Conservation (phyloP, 2,797 vertebrate species). For the Sebastes jordani region DNA sequence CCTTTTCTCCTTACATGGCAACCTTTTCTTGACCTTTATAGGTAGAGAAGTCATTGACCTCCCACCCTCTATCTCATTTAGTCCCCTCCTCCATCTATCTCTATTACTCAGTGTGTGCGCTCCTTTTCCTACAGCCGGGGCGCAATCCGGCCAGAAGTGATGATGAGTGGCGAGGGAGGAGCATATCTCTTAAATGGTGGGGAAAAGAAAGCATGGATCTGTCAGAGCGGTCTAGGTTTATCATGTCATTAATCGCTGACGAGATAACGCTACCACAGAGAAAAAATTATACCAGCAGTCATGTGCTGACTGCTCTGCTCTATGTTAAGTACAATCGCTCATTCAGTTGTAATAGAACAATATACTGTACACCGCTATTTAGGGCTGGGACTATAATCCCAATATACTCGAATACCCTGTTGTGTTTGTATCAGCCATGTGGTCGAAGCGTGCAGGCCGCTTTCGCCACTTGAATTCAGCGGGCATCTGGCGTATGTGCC, state of each 20-base stretch:
- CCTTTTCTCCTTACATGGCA: constrained; percentile 26
- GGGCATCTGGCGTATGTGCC: background rate
- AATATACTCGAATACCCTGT: too few relatives aligned
- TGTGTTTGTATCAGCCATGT: too few relatives aligned
- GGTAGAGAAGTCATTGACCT: constrained; percentile 32
- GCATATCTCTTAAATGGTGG: background rate
- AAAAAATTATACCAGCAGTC: background rate
- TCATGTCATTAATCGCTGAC: background rate
- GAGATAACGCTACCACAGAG: background rate
- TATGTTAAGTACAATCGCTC: background rate
- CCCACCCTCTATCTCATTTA: constrained; percentile 9
- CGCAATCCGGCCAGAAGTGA: background rate
- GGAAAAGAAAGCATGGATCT: background rate
- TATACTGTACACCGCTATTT: background rate
- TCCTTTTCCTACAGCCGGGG: background rate
- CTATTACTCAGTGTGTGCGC: constrained; percentile 11
- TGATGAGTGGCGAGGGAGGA: background rate
- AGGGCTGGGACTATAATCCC: too few relatives aligned
- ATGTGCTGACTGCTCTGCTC: background rate
- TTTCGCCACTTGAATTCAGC: background rate
- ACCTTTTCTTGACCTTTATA: constrained; percentile 58
- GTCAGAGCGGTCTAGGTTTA: background rate
- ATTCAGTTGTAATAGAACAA: background rate
- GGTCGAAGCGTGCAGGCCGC: too few relatives aligned
- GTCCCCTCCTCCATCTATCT: constrained; percentile 38